Evolutionary conservation across 2,888 invertebrate species (phyloP).

Genomic region (Cosmia pyralina): DNA sequence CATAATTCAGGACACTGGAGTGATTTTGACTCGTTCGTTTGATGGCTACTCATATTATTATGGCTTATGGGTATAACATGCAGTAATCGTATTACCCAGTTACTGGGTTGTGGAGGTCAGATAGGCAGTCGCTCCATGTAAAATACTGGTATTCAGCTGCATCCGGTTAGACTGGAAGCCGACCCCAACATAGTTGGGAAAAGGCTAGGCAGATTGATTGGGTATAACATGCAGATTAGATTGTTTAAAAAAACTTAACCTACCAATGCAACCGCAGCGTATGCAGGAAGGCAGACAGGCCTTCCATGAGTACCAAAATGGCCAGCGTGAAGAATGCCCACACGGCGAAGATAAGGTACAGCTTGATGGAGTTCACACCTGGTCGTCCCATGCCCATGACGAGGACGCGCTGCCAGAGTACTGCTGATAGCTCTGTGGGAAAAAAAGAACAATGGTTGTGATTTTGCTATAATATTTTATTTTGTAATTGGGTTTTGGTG

Average conservation of each 20-base stretch:
- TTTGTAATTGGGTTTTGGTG: too few species aligned
- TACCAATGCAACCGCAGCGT: slow-evolving; percentile 97
- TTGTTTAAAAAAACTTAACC: background rate
- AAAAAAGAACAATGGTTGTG: background rate
- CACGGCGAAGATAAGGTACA: slow-evolving; percentile 92
- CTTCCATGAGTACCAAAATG: slow-evolving; percentile 97
- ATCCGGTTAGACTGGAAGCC: too few species aligned
- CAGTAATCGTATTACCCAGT: too few species aligned
- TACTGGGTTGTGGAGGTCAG: too few species aligned
- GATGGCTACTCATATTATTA: background rate
- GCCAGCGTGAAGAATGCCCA: slow-evolving; percentile 96
- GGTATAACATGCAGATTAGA: background rate
- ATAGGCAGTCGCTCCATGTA: too few species aligned
- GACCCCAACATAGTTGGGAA: too few species aligned
- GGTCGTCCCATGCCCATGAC: slow-evolving; percentile 85
- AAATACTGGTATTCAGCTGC: too few species aligned
- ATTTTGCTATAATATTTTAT: too few species aligned
- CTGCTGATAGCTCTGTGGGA: slow-evolving; percentile 94
- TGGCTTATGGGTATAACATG: background rate
- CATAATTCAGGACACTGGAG: too few species aligned
- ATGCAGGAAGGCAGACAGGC: slow-evolving; percentile 96
- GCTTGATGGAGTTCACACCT: slow-evolving; percentile 81
- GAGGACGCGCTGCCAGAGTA: slow-evolving; percentile 94
- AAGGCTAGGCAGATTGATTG: too few species aligned
- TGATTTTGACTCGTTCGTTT: background rate